phyloP scores from a whole-genome alignment of 2,113 vertebrate species.

The Balaeniceps rex region DNA sequence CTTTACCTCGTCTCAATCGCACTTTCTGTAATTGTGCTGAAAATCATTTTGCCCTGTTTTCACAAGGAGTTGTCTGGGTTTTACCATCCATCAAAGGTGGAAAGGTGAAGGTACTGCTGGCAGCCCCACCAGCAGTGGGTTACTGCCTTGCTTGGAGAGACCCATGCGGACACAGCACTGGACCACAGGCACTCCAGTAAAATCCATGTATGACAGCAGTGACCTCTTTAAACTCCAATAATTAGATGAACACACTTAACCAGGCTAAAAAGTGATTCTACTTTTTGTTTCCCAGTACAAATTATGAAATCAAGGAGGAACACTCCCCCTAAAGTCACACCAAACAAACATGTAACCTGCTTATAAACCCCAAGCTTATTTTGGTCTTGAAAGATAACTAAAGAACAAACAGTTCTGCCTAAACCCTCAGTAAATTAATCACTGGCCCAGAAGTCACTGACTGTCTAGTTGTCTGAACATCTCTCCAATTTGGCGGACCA shows the following conservation, averaged over 20 bases:
- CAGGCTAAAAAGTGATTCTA: not conserved
- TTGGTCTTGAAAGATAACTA: not conserved
- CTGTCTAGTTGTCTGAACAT: not conserved
- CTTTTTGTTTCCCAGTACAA: not conserved
- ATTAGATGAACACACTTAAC: conserved; percentile 35
- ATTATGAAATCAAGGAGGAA: not conserved
- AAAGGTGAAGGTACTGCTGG: not conserved
- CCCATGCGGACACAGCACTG: not conserved
- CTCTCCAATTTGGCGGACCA: not conserved
- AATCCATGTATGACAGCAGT: not conserved
- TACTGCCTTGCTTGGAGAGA: not conserved
- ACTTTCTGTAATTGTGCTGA: not conserved
- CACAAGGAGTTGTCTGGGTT: not conserved
- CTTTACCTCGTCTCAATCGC: not conserved
- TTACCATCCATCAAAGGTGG: not conserved
- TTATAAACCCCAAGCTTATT: not conserved
- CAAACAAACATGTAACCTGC: not conserved
- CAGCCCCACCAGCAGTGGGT: not conserved
- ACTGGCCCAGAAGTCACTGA: not conserved
- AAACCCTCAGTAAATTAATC: not conserved
- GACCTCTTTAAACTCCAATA: conserved; percentile 34
- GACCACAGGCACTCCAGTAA: conserved; percentile 30
- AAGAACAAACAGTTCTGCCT: not conserved
- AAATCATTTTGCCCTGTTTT: not conserved
- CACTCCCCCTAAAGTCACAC: not conserved